Conservation (phyloP, 2,797 vertebrate species). For the Takifugu rubripes region DNA sequence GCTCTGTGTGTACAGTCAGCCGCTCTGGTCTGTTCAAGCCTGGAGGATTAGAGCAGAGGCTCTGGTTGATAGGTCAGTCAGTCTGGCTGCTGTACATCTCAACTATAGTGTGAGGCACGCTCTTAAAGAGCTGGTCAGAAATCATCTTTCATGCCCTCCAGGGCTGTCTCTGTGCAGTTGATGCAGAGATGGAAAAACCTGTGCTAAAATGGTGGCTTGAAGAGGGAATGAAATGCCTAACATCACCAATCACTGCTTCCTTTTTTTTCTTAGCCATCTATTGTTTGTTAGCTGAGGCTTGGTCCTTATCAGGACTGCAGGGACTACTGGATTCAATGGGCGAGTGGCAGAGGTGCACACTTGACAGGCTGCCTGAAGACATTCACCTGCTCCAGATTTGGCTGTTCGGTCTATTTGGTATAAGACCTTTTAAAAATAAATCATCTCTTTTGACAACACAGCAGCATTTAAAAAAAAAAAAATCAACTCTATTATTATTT, state of each 20-base stretch:
- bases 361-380: too few relatives aligned
- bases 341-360: too few relatives aligned
- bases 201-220: too few relatives aligned
- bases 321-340: too few relatives aligned
- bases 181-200: too few relatives aligned
- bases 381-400: constrained; percentile 25
- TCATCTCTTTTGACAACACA: constrained; percentile 61
- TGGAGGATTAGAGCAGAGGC: constrained; percentile 12
- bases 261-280: too few relatives aligned
- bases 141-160: not conserved
- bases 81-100: constrained; percentile 11
- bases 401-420: constrained; percentile 24
- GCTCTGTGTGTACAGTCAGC: constrained; percentile 16
- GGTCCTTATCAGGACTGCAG: too few relatives aligned
- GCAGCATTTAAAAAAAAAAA: constrained; percentile 60
- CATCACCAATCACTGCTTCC: too few relatives aligned
- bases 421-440: constrained; percentile 45
- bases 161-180: not conserved
- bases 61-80: constrained; percentile 22
- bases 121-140: constrained; percentile 18
- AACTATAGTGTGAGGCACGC: not conserved
- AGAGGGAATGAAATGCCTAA: too few relatives aligned
- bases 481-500: constrained; percentile 81
- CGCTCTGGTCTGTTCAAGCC: constrained; percentile 19
- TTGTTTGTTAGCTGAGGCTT: too few relatives aligned